Evolutionary conservation across 2,797 vertebrate species (phyloP).

Genomic region (Columba guinea): DNA sequence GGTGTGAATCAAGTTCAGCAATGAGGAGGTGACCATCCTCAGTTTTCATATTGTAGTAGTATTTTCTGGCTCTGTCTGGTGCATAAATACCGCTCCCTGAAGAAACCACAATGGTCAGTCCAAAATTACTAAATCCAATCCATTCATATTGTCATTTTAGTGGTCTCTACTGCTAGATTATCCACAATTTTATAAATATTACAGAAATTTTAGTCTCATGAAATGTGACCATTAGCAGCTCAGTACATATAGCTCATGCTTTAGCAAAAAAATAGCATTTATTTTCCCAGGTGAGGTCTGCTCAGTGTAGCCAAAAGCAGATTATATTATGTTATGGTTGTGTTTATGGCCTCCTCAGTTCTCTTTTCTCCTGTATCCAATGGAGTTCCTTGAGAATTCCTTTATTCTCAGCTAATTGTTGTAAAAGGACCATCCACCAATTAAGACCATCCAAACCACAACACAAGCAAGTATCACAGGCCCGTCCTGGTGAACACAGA

Average conservation of each 20-base stretch:
- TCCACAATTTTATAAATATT: not conserved
- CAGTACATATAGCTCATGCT: not conserved
- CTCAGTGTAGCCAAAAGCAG: not conserved
- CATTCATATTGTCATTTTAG: not conserved
- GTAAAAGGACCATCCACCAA: not conserved
- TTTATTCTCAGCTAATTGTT: accelerated
- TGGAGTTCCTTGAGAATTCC: not conserved
- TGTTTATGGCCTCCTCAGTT: not conserved
- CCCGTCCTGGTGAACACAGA: not conserved
- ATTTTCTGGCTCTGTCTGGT: slow-evolving; percentile 47
- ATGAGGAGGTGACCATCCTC: slow-evolving; percentile 68
- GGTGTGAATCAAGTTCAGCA: slow-evolving; percentile 60
- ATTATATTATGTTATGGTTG: not conserved
- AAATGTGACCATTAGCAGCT: not conserved
- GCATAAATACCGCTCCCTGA: slow-evolving; percentile 76
- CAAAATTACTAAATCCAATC: not conserved
- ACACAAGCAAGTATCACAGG: not conserved
- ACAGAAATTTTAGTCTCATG: not conserved
- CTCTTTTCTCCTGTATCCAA: not conserved
- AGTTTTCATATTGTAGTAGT: slow-evolving; percentile 71
- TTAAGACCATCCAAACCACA: not conserved
- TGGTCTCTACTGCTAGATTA: not conserved
- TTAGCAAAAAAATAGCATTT: not conserved
- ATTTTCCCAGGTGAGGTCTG: not conserved
- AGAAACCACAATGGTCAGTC: not conserved